Evolutionary conservation across 2,113 vertebrate genomes (phyloP).

Genomic region (Nansenia antarctica): DNA sequence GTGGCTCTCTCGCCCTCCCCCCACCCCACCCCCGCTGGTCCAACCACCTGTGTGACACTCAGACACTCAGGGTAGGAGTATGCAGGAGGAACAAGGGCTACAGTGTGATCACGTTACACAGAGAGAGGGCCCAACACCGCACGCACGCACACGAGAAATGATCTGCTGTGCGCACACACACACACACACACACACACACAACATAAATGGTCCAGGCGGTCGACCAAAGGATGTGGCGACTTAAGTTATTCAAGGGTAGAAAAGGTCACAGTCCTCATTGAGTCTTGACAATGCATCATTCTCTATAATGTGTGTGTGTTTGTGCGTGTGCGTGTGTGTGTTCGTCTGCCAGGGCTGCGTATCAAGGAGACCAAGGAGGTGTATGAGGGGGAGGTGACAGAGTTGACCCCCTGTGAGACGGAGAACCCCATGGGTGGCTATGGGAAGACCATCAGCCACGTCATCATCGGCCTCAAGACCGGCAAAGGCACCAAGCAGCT

Average conservation of each 20-base stretch:
- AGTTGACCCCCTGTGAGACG: constrained; percentile 95
- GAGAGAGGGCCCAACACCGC: too few relatives aligned
- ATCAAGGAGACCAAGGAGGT: constrained; percentile 99
- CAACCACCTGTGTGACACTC: constrained; percentile 52
- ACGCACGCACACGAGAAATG: too few relatives aligned
- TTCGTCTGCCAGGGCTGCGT: constrained; percentile 80
- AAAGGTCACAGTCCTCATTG: constrained; percentile 58
- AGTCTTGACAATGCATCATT: too few relatives aligned
- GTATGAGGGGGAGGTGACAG: constrained; percentile 98
- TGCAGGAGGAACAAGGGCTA: constrained; percentile 28
- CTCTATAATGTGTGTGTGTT: constrained; percentile 35
- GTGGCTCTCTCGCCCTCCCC: constrained; percentile 29
- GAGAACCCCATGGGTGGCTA: constrained; percentile 99
- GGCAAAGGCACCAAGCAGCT: constrained; percentile 97
- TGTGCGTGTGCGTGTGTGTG: constrained; percentile 57
- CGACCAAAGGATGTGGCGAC: constrained; percentile 16
- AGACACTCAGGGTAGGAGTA: constrained; percentile 7
- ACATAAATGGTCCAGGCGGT: constrained; percentile 20
- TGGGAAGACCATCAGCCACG: constrained; percentile 97
- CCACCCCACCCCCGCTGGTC: background rate
- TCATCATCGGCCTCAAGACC: constrained; percentile 96
- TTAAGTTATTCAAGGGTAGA: constrained; percentile 25
- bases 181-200: constrained; percentile 18
- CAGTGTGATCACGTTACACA: constrained; percentile 45
- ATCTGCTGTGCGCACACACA: constrained; percentile 45